Conservation (phyloP, 1,140 invertebrate genomes). For the Charaxes varanes region DNA sequence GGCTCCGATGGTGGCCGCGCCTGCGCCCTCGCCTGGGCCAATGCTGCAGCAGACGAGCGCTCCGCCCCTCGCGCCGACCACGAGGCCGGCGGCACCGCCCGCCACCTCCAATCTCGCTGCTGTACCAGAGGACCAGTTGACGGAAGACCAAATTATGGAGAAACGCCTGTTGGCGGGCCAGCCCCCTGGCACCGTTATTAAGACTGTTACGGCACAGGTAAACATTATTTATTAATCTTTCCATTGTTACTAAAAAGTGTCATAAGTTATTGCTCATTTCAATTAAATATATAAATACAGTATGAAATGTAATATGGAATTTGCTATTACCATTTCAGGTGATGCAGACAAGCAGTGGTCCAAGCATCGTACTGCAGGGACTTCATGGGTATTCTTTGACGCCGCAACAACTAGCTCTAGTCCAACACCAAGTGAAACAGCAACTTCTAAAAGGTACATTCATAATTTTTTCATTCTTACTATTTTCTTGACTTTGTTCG, state of each 20-base stretch:
- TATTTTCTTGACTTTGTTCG: no score
- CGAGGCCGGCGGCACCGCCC: slow-evolving; percentile 29
- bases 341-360: slow-evolving; percentile 87
- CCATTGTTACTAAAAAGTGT: no score
- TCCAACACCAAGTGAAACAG: slow-evolving; percentile 91
- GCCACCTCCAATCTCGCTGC: slow-evolving; percentile 22
- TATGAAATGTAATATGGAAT: no score
- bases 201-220: slow-evolving; percentile 85
- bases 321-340: slow-evolving; percentile 71
- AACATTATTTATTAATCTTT: slow-evolving; percentile 12
- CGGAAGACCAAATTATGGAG: slow-evolving; percentile 76
- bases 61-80: slow-evolving; percentile 28
- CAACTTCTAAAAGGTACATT: slow-evolving; percentile 87
- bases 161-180: slow-evolving; percentile 83
- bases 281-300: no score
- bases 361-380: slow-evolving; percentile 88
- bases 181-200: slow-evolving; percentile 89
- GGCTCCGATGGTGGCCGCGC: slow-evolving; percentile 17
- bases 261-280: no score
- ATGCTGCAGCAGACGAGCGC: no score
- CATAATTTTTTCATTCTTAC: slow-evolving; percentile 1
- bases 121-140: slow-evolving; percentile 41
- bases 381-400: slow-evolving; percentile 87
- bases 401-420: slow-evolving; percentile 83
- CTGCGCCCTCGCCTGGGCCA: slow-evolving; percentile 36